Evolutionary conservation across 2,888 invertebrate species (phyloP), one percentile per base, ranked within the genome.

Genomic region (Schizotus pectinicornis): DNA sequence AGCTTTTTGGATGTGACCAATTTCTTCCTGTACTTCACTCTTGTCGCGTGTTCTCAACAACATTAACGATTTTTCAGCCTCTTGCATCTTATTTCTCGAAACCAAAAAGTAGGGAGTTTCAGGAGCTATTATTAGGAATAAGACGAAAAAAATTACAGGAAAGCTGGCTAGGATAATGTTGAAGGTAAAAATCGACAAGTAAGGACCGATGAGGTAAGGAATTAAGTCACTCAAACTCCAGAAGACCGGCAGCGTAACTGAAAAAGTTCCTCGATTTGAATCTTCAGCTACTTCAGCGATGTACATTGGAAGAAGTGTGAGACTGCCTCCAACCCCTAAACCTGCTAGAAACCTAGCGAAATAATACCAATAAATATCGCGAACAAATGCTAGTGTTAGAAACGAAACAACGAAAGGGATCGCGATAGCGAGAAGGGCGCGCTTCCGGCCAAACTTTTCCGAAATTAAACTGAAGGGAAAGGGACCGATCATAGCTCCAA

Each of bases 261-360:
- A 39, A 7, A 94, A 80, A 0, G 90, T 87, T 0, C 94, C 94
- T 59, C 94, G 82, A 7, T 87, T 84, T 22, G 88, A 87, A 56
- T 88, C 86, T 81, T 90, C 78, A 1, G 92, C 86, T 39, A 92
- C 90, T 78, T 94, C 94, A 43, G 91, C 91, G 61, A 92, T 86
- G 79, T 94, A 94, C 85, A 92, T 89, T 0, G 94, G 92, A 0
- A 87, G 85, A 1, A 88, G 85, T 0, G 89, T 86, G 79, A 87
- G 89, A n/a, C 86, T 80, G 71, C 88, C 85, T 0, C 89, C 88
- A 0, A 88, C 83, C 1, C 85, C 85, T 1, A 89, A 71, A 42
- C 91, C 91, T 77, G 84, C 38, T 1, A 52, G 8, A 11, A 56
- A 41, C 9, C 43, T 32, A 3, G 37, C 56, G 22, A 14, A 34